These are phyloP conservation scores for Falco concolor DNA, from an alignment of 2,797 vertebrate genomes.

Conservation along the genomic window DNA sequence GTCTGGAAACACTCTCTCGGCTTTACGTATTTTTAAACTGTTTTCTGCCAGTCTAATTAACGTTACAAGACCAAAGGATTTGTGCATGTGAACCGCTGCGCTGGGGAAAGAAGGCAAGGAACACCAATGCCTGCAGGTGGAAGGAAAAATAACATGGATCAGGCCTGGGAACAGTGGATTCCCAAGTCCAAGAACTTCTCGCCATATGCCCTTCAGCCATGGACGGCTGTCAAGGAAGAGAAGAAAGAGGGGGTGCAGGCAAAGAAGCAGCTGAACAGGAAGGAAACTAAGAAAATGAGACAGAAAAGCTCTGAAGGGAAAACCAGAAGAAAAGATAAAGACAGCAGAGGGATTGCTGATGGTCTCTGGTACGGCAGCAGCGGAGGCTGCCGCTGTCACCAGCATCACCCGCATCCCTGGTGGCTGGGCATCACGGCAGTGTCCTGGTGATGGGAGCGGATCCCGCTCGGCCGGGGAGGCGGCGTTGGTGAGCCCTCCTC, in stretches of 20 bases:
- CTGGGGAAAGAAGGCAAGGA: background rate
- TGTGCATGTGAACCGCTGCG: background rate
- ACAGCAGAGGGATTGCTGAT: background rate
- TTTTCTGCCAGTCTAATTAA: background rate
- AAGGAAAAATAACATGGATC: background rate
- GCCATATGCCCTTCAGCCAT: background rate
- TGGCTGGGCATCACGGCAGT: background rate
- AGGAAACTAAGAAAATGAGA: background rate
- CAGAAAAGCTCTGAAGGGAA: background rate
- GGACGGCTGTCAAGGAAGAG: background rate
- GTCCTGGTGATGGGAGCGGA: background rate
- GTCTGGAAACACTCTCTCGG: background rate
- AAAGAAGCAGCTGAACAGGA: background rate
- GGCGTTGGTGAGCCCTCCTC: background rate
- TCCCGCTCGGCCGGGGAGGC: background rate
- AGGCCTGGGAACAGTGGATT: background rate
- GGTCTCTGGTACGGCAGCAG: accelerated
- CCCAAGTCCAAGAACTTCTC: background rate
- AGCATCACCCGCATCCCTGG: background rate
- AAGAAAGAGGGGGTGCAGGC: background rate
- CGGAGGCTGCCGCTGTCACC: background rate
- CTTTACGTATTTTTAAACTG: background rate
- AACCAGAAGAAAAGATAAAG: background rate
- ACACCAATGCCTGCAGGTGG: background rate
- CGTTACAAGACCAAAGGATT: background rate